Conservation (phyloP, 2,888 invertebrate species). For the Fissipunctia ypsillon region DNA sequence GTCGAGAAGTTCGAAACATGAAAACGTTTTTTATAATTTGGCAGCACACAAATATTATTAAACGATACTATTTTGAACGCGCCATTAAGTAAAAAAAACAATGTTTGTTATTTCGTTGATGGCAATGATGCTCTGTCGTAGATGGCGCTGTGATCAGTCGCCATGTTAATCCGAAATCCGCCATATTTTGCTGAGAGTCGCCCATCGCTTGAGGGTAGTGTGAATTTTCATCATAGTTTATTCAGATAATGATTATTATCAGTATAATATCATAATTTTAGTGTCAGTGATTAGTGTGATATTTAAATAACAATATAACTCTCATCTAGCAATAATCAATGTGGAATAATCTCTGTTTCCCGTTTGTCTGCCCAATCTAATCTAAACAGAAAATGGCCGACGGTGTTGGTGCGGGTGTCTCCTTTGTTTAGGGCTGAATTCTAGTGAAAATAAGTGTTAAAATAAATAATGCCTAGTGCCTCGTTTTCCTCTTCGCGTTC, state of each 20-base stretch:
- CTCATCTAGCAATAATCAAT: constrained; percentile 76
- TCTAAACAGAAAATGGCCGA: constrained; percentile 95
- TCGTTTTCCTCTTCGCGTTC: constrained; percentile 98
- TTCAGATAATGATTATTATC: constrained; percentile 85
- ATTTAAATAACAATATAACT: constrained; percentile 75
- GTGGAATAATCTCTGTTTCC: constrained; percentile 83
- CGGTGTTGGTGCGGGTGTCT: constrained; percentile 94
- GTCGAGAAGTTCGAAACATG: not conserved
- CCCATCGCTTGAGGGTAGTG: constrained; percentile 85
- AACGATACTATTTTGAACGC: constrained; percentile 46
- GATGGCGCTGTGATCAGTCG: constrained; percentile 81
- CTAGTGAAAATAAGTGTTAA: constrained; percentile 89
- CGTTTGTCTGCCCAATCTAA: constrained; percentile 89
- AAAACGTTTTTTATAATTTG: not conserved
- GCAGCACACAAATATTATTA: not conserved
- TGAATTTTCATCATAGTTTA: constrained; percentile 82
- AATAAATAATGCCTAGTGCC: constrained; percentile 97
- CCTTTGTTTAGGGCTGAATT: constrained; percentile 94
- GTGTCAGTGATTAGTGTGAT: constrained; percentile 84
- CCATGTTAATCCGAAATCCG: constrained; percentile 86
- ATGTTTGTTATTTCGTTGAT: constrained; percentile 69
- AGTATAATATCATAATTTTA: constrained; percentile 82
- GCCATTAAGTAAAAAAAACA: constrained; percentile 57
- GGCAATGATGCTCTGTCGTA: too few species aligned
- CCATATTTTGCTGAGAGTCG: constrained; percentile 89